Evolutionary conservation across 53 echinoderm and acorn worm species (phyloP).

Genomic region (Actinopyga echinites): DNA sequence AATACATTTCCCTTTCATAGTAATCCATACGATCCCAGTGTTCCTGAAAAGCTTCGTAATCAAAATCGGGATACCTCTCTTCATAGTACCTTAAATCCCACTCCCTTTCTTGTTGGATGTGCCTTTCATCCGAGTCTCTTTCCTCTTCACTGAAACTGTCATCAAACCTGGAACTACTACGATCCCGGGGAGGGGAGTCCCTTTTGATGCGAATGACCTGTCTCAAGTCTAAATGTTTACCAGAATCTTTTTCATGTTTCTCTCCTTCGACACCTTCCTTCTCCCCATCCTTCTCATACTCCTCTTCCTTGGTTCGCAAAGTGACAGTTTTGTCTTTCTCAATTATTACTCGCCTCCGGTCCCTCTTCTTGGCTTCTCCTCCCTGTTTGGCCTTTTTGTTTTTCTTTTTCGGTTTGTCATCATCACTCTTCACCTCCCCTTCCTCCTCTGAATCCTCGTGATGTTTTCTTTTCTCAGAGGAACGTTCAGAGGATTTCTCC

Average conservation of each 20-base stretch:
- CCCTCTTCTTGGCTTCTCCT: slow-evolving; percentile 38
- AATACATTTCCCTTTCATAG: slow-evolving; percentile 36
- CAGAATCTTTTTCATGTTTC: slow-evolving; percentile 34
- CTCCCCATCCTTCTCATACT: slow-evolving; percentile 17
- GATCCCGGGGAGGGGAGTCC: slow-evolving; percentile 55
- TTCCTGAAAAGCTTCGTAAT: slow-evolving; percentile 41
- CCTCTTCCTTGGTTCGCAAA: slow-evolving; percentile 40
- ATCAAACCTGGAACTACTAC: slow-evolving; percentile 19
- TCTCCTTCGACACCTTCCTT: slow-evolving; percentile 40
- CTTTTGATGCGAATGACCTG: slow-evolving; percentile 93
- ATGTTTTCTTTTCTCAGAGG: slow-evolving; percentile 26
- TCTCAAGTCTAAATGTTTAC: slow-evolving; percentile 69
- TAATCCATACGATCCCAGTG: slow-evolving; percentile 39
- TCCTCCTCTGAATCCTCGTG: slow-evolving; percentile 38
- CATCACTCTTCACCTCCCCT: slow-evolving; percentile 36
- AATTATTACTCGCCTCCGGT: slow-evolving; percentile 78
- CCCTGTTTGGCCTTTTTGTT: background rate
- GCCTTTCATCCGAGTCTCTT: background rate
- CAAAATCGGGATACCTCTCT: slow-evolving; percentile 18
- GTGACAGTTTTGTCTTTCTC: slow-evolving; percentile 69
- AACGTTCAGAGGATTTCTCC: slow-evolving; percentile 5
- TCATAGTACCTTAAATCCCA: slow-evolving; percentile 39
- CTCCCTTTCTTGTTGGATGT: slow-evolving; percentile 16
- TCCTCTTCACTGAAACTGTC: background rate
- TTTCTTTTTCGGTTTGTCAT: slow-evolving; percentile 12